These are phyloP conservation scores for Aphidius gifuensis DNA, from an alignment of 1,140 invertebrate genomes.

Conservation along the genomic window DNA sequence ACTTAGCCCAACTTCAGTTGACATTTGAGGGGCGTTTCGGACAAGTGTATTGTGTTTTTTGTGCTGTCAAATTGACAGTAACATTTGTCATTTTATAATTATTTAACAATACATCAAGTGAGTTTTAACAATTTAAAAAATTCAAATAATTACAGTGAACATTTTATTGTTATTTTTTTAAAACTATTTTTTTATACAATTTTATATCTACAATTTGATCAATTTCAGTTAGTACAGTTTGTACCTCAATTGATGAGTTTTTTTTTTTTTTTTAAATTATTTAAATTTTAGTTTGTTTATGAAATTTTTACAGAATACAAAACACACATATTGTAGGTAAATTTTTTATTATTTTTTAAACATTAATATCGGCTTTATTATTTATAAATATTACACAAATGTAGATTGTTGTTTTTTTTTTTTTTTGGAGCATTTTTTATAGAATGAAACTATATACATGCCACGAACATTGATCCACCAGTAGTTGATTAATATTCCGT, in stretches of 20 bases:
- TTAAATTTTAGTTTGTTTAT: neutral
- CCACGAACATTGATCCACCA: too few species aligned
- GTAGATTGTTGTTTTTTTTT: too few species aligned
- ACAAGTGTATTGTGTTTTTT: conserved; percentile 2
- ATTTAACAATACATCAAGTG: conserved; percentile 13
- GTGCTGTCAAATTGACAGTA: conserved; percentile 13
- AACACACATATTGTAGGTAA: too few species aligned
- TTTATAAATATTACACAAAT: too few species aligned
- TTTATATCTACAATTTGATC: neutral
- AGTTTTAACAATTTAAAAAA: neutral
- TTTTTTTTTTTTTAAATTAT: neutral
- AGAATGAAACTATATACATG: too few species aligned
- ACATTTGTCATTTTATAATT: conserved; percentile 14
- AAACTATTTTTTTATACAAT: neutral
- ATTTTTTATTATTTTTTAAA: too few species aligned
- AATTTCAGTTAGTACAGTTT: neutral
- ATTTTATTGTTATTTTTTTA: neutral
- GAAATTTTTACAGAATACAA: too few species aligned
- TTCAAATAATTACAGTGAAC: neutral
- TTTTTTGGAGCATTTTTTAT: too few species aligned
- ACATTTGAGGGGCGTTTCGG: conserved; percentile 12
- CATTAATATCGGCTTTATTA: too few species aligned
- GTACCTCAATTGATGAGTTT: neutral
- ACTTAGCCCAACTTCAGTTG: neutral
- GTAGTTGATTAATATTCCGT: too few species aligned